phyloP scores from a whole-genome alignment of 2,888 invertebrate genomes.

The Peribatodes rhomboidaria region DNA sequence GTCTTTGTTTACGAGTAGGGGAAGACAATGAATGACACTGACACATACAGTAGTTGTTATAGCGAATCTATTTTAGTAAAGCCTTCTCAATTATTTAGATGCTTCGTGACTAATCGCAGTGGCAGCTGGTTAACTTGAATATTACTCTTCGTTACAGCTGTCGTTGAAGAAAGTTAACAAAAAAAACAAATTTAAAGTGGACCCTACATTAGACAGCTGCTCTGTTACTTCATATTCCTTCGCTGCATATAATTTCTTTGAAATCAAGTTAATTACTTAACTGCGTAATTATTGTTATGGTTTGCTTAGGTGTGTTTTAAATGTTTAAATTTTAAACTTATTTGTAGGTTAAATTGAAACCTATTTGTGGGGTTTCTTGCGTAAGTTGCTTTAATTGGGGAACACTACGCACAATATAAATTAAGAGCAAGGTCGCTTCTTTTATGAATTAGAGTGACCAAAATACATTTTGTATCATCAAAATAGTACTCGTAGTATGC shows the following conservation, averaged over 20 bases:
- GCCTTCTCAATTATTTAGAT: constrained; percentile 14
- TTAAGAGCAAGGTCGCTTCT: constrained; percentile 48
- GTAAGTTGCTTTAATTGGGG: constrained; percentile 44
- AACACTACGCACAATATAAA: constrained; percentile 42
- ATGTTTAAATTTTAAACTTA: not conserved
- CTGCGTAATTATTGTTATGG: not conserved
- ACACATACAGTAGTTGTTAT: not conserved
- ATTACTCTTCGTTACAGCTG: constrained; percentile 37
- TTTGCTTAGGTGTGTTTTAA: not conserved
- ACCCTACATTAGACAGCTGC: constrained; percentile 40
- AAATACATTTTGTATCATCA: constrained; percentile 21
- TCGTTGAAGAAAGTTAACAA: constrained; percentile 31
- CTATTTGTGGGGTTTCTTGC: constrained; percentile 30
- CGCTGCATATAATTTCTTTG: constrained; percentile 27
- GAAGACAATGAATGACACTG: not conserved
- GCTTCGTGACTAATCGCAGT: constrained; percentile 35
- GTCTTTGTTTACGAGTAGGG: constrained; percentile 1
- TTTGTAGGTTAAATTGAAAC: constrained; percentile 23
- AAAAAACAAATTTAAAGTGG: constrained; percentile 28
- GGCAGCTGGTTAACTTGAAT: constrained; percentile 40
- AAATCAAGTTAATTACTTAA: constrained; percentile 6
- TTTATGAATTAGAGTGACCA: constrained; percentile 32
- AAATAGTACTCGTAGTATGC: not conserved
- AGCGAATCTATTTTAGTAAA: constrained; percentile 22
- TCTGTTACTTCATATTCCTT: constrained; percentile 29